phyloP scores from a whole-genome alignment of 2,113 vertebrate species.

The Pangasianodon gigas region DNA sequence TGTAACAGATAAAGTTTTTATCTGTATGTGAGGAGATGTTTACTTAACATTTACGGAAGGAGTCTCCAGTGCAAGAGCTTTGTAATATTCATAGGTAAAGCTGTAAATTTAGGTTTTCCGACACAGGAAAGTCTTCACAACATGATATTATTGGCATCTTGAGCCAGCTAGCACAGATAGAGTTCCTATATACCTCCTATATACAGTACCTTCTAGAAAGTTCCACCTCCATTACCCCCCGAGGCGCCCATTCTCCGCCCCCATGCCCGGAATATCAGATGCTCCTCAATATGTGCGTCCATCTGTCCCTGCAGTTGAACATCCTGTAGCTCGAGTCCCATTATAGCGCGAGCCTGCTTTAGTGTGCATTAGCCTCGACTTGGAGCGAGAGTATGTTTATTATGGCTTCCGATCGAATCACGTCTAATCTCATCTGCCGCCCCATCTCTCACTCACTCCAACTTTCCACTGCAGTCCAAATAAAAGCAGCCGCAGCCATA shows the following conservation, averaged over 20 bases:
- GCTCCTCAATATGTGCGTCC: slow-evolving; percentile 54
- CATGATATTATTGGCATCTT: neutral
- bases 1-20: neutral
- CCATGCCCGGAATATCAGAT: slow-evolving; percentile 37
- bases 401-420: slow-evolving; percentile 50
- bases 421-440: slow-evolving; percentile 32
- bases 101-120: neutral
- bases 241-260: slow-evolving; percentile 1
- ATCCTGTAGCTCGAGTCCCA: slow-evolving; percentile 26
- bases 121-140: neutral
- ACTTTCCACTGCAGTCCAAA: neutral
- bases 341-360: slow-evolving; percentile 14
- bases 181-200: neutral
- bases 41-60: neutral
- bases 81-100: neutral
- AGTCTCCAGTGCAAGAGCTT: neutral
- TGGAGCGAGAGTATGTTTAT: slow-evolving; percentile 46
- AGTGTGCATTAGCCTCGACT: slow-evolving; percentile 44
- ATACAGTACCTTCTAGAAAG: neutral
- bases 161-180: neutral
- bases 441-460: slow-evolving; percentile 2
- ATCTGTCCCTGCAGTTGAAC: slow-evolving; percentile 51
- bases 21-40: neutral
- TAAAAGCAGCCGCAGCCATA: neutral
- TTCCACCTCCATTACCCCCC: neutral